Percentiles rank a stretch among this genome's conserved stretches.
phyloP scores from a whole-genome alignment of 92 coral and sea anemone genomes.

The Bergia sp. region DNA sequence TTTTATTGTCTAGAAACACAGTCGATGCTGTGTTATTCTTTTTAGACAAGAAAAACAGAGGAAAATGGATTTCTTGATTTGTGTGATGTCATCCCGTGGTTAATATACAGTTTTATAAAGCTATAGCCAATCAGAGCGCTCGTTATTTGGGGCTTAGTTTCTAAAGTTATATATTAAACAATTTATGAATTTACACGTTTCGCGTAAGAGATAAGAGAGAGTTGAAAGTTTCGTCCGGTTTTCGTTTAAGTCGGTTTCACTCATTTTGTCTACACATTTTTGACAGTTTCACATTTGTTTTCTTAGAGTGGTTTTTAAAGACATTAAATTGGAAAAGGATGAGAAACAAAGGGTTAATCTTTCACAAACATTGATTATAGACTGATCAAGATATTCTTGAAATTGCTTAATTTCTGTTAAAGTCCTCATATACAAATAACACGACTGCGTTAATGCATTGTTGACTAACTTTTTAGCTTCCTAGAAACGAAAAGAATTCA shows the following conservation, averaged over 20 bases:
- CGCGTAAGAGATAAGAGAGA: constrained; percentile 6
- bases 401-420: not conserved
- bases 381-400: too few species aligned
- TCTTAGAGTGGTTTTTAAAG: not conserved
- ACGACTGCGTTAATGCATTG: not conserved
- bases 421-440: not conserved
- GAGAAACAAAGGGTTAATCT: not conserved
- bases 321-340: constrained; percentile 3
- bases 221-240: not conserved
- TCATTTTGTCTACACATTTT: not conserved
- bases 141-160: not conserved
- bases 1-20: too few species aligned
- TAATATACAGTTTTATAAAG: constrained; percentile 1
- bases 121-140: constrained; percentile 6
- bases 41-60: constrained; percentile 1
- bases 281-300: not conserved
- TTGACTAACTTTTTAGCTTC: constrained; percentile 7
- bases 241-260: constrained; percentile 12
- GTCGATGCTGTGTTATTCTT: not conserved
- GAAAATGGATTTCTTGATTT: not conserved
- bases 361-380: not conserved
- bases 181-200: constrained; percentile 1
- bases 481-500: not conserved
- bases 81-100: constrained; percentile 8
- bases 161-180: constrained; percentile 1